Evolutionary conservation across 2,113 vertebrate species (phyloP), one percentile per base, ranked within the genome.

Genomic region (Platysternon megacephalum): DNA sequence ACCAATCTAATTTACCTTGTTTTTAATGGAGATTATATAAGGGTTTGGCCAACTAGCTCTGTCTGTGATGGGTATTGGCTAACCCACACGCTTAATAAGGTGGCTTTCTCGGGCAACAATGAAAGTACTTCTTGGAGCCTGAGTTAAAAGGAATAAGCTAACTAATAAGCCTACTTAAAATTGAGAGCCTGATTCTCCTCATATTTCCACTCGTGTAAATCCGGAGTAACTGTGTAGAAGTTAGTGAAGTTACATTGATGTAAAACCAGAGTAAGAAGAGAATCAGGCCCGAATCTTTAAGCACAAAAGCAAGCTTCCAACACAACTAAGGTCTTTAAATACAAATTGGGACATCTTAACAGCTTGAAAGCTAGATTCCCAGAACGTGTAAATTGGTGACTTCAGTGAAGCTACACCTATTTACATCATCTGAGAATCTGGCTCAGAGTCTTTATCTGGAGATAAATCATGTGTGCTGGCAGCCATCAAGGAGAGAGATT

Each of bases 341-440:
- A 46, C 13, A 49, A 84, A 17, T 10, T 90, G 80, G 78, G 86
- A 53, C 1, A 1, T 52, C n/a, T 82, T 51, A 55, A 87, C 87
- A 93, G 3, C n/a, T 79, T 78, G 79, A 82, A 93, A 91, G 65
- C 16, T 76, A 86, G 82, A 79, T 35, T 94, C 93, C 4, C 24
- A 32, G 32, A 85, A 85, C 68, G 55, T 94, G 93, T 51, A 16
- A 85, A 83, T 35, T 76, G 35, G 51, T 84, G 19, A 46, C 51
- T 61, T 86, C 61, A 90, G 19, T 55, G 44, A 1, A 91, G 29
- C 72, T 87, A 32, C 24, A 92, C 52, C 79, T 86, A 19, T 80
- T 96, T 56, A 74, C 91, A 19, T 92, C 86, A 72, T 29, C 35
- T 86, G 80, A 87, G 90, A 68, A 88, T 90, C 51, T 79, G 78